Evolutionary conservation across 2,797 vertebrate species (phyloP).

Genomic region (Anguilla obscura): DNA sequence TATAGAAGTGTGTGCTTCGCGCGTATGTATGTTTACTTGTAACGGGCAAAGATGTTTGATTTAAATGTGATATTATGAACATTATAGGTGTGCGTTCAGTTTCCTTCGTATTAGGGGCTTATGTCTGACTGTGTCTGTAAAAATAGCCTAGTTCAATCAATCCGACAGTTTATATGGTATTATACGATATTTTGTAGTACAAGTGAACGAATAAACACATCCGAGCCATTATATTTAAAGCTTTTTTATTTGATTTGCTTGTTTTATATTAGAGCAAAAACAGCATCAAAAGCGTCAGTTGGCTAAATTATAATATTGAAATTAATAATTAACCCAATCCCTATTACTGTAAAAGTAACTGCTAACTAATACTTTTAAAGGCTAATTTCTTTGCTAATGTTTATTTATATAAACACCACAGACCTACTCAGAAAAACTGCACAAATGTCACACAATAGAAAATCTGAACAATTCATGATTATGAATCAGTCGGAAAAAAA

Average conservation of each 20-base stretch:
- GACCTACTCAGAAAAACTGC: background rate
- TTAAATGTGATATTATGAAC: background rate
- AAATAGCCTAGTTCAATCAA: background rate
- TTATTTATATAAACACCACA: background rate
- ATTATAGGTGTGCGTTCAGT: background rate
- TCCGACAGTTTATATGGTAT: constrained; percentile 11
- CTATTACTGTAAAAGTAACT: background rate
- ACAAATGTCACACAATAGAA: background rate
- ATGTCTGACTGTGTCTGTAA: background rate
- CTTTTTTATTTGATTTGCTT: background rate
- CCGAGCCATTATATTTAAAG: background rate
- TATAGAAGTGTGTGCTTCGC: background rate
- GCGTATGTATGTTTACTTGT: background rate
- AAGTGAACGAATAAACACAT: constrained; percentile 26
- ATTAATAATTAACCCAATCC: no score
- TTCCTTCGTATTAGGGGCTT: background rate
- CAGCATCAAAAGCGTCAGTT: background rate
- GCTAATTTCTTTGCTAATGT: background rate
- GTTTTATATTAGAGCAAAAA: background rate
- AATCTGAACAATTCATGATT: background rate
- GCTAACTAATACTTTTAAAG: background rate
- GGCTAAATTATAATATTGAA: background rate
- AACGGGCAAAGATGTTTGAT: constrained; percentile 51
- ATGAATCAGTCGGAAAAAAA: background rate
- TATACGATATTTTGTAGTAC: constrained; percentile 24